Percentiles rank a stretch among this genome's conserved stretches.
These are phyloP conservation scores for Phengaris arion DNA, from an alignment of 2,888 invertebrate species.

Conservation along the genomic window DNA sequence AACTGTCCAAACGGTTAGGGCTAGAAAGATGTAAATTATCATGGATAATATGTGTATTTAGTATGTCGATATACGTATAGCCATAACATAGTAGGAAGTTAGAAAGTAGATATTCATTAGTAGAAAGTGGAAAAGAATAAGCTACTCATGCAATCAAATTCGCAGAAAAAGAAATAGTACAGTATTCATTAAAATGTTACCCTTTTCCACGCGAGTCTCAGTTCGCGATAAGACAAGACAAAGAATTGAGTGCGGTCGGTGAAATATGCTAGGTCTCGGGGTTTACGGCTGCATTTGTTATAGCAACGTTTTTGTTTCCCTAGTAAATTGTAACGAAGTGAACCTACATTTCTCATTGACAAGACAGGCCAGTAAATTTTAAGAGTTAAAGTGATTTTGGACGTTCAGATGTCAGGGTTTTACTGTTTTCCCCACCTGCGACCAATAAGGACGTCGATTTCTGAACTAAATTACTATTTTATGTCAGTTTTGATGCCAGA, in stretches of 20 bases:
- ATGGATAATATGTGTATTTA: too few species aligned
- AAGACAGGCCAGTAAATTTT: neutral
- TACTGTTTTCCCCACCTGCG: too few species aligned
- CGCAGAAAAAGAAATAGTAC: neutral
- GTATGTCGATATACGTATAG: too few species aligned
- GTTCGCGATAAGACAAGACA: constrained; percentile 36
- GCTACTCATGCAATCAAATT: neutral
- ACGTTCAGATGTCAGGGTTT: neutral
- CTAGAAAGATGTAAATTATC: too few species aligned
- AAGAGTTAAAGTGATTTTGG: constrained; percentile 5
- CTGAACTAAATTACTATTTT: too few species aligned
- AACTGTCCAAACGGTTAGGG: too few species aligned
- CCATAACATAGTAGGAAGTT: too few species aligned
- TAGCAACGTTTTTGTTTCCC: constrained; percentile 32
- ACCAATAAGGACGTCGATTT: too few species aligned
- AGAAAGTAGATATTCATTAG: too few species aligned
- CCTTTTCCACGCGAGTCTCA: neutral
- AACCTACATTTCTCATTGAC: constrained; percentile 20
- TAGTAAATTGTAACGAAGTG: constrained; percentile 6
- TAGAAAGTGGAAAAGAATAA: too few species aligned
- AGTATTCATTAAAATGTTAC: neutral
- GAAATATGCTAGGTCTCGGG: constrained; percentile 37
- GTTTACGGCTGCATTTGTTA: constrained; percentile 35
- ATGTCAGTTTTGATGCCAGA: too few species aligned
- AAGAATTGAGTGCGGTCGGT: constrained; percentile 36